phyloP scores from a whole-genome alignment of 1,140 invertebrate genomes.

The Trissolcus basalis region DNA sequence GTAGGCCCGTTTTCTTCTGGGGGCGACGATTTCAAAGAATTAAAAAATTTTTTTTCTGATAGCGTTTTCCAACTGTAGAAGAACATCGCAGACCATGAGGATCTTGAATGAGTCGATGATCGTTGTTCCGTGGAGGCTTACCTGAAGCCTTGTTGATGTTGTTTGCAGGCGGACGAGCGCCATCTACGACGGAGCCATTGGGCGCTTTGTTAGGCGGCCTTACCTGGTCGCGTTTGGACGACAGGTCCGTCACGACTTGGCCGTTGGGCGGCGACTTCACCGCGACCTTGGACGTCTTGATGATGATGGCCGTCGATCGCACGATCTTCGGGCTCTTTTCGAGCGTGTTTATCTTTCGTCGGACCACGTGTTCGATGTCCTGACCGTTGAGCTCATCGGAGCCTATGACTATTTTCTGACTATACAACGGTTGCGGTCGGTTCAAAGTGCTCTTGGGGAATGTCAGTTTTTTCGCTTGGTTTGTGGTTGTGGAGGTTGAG shows the following conservation, averaged over 20 bases:
- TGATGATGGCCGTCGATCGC: constrained; percentile 72
- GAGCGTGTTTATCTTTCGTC: constrained; percentile 69
- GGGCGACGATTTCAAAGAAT: no score
- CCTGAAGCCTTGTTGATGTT: no score
- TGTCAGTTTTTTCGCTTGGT: constrained; percentile 72
- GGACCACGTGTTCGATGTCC: constrained; percentile 71
- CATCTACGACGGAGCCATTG: constrained; percentile 37
- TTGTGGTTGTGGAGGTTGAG: constrained; percentile 69
- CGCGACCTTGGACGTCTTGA: constrained; percentile 70
- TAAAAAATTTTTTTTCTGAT: no score
- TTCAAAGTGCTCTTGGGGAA: constrained; percentile 72
- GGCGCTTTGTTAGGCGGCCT: constrained; percentile 27
- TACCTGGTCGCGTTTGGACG: constrained; percentile 33
- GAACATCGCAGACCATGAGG: no score
- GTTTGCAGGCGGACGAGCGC: neutral
- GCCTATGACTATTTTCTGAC: constrained; percentile 75
- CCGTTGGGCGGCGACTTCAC: constrained; percentile 45
- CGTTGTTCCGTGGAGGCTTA: no score
- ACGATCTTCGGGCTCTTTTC: constrained; percentile 72
- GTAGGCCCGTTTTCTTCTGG: no score
- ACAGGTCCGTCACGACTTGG: constrained; percentile 4
- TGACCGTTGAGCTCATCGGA: constrained; percentile 71
- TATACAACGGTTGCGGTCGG: constrained; percentile 71
- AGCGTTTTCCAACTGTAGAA: no score
- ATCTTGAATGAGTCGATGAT: no score